Base-by-base conservation (phyloP, 2,113 vertebrate genomes). In the Taurulus bubalis region DNA sequence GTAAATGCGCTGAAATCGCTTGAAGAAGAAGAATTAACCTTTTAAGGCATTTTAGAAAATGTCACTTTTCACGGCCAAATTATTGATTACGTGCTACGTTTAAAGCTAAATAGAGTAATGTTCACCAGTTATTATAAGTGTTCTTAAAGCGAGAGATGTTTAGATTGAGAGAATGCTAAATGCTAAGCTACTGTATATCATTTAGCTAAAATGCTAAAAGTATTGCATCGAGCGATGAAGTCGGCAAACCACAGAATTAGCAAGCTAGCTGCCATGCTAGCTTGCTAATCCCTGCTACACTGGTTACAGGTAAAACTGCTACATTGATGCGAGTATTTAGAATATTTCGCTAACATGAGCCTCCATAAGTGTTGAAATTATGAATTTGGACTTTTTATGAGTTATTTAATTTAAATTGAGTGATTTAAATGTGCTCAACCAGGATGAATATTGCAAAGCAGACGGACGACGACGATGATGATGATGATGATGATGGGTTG, bases 1-100 rank as follows among this genome's bases (percentile, higher is more conserved):
- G 88, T 92, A 94, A 86, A 93, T 73, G 90, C 84, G 80, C 90
- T 83, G 83, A 66, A 75, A 32, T 32, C 30, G 87, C 58, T 88
- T 59, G 51, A 74, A 58, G 64, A 69, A 69, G 70, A 56, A 42
- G 38, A 49, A 60, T 78, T 82, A 75, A 83, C 64, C 63, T 60
- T 49, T 58, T 59, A 16, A 80, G 66, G 66, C 53, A 15, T 79
- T 32, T 79, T 71, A 40, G 83, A 79, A 63, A 56, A 56, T 85
- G 77, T 73, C 71, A 87, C 78, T 65, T 71, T 45, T 59, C 40
- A 71, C 26, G 68, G 80, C 82, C 80, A 82, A 90, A 82, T 51
- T 58, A 51, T 42, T 11, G 40, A 42, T 24, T 32, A 36, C 42
- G 3, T 8, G 42, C 42, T 45, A 82, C 78, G 67, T 60, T n/a